Evolutionary conservation across 2,797 vertebrate species (phyloP).

Genomic region (Catamblyrhynchus diadema): DNA sequence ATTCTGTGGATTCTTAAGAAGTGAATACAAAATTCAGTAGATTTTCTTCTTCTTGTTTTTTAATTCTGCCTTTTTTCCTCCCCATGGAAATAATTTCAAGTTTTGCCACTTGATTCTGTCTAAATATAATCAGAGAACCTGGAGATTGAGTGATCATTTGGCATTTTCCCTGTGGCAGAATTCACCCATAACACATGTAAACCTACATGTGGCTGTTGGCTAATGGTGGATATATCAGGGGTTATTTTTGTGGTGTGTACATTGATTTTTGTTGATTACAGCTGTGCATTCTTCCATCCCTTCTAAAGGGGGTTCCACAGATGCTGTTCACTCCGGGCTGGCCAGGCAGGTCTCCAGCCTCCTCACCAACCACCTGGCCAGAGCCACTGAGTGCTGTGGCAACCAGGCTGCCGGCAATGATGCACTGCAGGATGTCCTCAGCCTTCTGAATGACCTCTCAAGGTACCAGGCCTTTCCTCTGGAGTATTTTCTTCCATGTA

Average conservation of each 20-base stretch:
- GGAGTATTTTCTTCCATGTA: neutral
- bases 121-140: neutral
- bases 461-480: constrained; percentile 75
- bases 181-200: neutral
- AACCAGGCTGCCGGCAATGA: constrained; percentile 98
- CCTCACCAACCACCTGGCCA: constrained; percentile 94
- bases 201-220: accelerated
- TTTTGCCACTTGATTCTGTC: neutral
- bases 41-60: neutral
- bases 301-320: constrained; percentile 89
- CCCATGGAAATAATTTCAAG: neutral
- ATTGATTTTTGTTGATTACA: neutral
- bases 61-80: neutral
- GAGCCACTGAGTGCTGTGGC: constrained; percentile 95
- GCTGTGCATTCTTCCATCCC: neutral
- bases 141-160: neutral
- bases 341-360: constrained; percentile 96
- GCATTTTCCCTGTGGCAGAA: neutral
- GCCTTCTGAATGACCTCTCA: constrained; percentile 95
- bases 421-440: constrained; percentile 95
- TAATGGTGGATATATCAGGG: neutral
- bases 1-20: neutral
- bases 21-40: neutral
- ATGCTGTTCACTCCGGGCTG: constrained; percentile 95
- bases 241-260: neutral